Conservation (phyloP, 2,888 invertebrate species). For the Pristionchus fissidentatus region DNA sequence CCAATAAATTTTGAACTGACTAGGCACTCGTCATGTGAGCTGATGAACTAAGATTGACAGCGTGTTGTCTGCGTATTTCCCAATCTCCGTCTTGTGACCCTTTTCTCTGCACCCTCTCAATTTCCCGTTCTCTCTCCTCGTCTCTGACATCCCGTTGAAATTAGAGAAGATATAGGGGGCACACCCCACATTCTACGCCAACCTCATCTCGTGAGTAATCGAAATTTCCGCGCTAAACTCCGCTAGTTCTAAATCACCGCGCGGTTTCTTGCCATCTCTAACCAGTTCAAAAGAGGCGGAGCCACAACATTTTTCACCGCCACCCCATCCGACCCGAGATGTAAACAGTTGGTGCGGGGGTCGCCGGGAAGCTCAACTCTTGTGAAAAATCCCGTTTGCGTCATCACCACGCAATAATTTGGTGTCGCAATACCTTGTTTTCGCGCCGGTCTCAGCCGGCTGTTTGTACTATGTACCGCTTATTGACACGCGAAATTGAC, state of each 20-base stretch:
- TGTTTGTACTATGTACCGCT: not conserved
- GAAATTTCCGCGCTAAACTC: not conserved
- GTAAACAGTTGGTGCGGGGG: not conserved
- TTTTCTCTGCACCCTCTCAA: not conserved
- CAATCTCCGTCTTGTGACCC: not conserved
- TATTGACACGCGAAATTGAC: not conserved
- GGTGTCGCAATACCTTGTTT: conserved; percentile 6
- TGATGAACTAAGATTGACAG: too few relatives aligned
- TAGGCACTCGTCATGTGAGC: too few relatives aligned
- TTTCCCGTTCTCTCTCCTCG: not conserved
- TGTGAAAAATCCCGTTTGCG: not conserved
- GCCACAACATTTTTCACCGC: not conserved
- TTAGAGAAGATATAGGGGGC: not conserved
- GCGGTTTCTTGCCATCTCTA: not conserved
- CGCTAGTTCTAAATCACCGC: not conserved
- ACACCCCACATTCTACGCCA: conserved; percentile 14
- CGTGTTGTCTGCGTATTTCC: conserved; percentile 2
- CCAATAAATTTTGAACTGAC: too few relatives aligned
- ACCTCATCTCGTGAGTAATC: not conserved
- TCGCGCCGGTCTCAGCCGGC: not conserved
- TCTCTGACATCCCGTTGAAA: not conserved
- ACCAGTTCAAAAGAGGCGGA: conserved; percentile 24
- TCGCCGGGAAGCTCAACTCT: not conserved
- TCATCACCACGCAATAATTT: not conserved
- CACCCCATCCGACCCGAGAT: not conserved